Evolutionary conservation across 2,113 vertebrate species (phyloP), one percentile per base, ranked within the genome.

Genomic region (Eurystomus gularis): DNA sequence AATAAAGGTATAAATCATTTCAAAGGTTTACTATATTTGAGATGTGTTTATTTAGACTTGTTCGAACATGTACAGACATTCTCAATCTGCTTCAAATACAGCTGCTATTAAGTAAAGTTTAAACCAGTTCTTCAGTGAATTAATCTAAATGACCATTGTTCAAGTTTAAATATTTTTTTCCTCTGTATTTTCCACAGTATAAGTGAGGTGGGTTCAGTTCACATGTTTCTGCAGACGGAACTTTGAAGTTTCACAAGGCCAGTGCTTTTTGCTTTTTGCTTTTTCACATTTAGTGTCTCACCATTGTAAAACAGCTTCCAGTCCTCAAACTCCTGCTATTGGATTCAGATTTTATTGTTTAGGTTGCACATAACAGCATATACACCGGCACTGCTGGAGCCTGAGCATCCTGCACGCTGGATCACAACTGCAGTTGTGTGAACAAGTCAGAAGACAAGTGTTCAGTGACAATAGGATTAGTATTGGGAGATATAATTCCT

Each of bases 371-470:
- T 12, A 46, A 26, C 13, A 75, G 24, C 15, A 31, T 7, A 26
- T 3, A 13, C 6, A 18, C 60, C 51, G 65, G n/a, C 0, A 0
- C 48, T 54, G 42, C 57, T n/a, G 25, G 68, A 91, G 21, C 60
- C 49, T 0, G 2, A 70, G 44, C 0, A 0, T 58, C 81, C 48
- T n/a, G 88, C 66, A 13, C 0, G 0, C 40, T 58, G 86, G 33
- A 80, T 77, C 11, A 3, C 58, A 61, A 9, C 28, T 48, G 39
- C 61, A 80, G 33, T 25, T 51, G 33, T 60, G 15, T 68, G 73
- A 65, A 17, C 54, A 37, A 86, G 35, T 25, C 86, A 61, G 55
- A 82, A 88, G 37, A 69, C 31, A 68, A 79, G 9, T 66, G 33
- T 81, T 49, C 58, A n/a, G 8, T n/a, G 11, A 25, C 46, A 90